phyloP scores from a whole-genome alignment of 2,888 invertebrate species.

The Stenoptilia bipunctidactyla region DNA sequence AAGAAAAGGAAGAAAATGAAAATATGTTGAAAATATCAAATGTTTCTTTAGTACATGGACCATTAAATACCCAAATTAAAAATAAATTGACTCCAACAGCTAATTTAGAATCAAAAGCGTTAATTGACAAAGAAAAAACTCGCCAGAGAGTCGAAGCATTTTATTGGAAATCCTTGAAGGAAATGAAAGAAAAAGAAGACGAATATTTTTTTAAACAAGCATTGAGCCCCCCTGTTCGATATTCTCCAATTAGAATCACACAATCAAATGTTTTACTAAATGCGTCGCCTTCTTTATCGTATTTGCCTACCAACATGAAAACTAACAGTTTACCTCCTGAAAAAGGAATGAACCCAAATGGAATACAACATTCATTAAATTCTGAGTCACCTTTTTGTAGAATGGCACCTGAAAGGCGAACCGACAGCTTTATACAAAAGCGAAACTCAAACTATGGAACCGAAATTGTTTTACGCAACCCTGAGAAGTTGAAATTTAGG shows the following conservation, averaged over 20 bases:
- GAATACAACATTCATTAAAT: constrained; percentile 27
- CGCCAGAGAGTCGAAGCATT: constrained; percentile 74
- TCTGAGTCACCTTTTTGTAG: constrained; percentile 33
- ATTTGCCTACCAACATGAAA: constrained; percentile 22
- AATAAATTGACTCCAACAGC: constrained; percentile 18
- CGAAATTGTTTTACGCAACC: constrained; percentile 39
- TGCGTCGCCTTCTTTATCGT: constrained; percentile 29
- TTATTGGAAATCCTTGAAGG: constrained; percentile 78
- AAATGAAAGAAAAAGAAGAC: constrained; percentile 74
- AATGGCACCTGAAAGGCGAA: constrained; percentile 43
- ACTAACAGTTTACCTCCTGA: constrained; percentile 45
- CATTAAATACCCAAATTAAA: constrained; percentile 19
- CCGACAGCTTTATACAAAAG: constrained; percentile 39
- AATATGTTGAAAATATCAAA: constrained; percentile 23
- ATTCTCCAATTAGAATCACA: constrained; percentile 20
- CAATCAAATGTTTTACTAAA: constrained; percentile 17
- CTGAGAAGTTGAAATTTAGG: constrained; percentile 28
- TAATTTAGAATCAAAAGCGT: constrained; percentile 20
- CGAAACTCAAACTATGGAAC: constrained; percentile 24
- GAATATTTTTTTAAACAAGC: constrained; percentile 50
- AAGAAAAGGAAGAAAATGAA: constrained; percentile 48
- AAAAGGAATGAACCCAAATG: constrained; percentile 25
- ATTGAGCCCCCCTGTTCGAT: constrained; percentile 21
- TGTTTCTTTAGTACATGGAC: constrained; percentile 29
- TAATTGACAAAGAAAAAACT: constrained; percentile 65